Base-by-base conservation (phyloP, 2,888 invertebrate genomes). In the Netelia inedita region DNA sequence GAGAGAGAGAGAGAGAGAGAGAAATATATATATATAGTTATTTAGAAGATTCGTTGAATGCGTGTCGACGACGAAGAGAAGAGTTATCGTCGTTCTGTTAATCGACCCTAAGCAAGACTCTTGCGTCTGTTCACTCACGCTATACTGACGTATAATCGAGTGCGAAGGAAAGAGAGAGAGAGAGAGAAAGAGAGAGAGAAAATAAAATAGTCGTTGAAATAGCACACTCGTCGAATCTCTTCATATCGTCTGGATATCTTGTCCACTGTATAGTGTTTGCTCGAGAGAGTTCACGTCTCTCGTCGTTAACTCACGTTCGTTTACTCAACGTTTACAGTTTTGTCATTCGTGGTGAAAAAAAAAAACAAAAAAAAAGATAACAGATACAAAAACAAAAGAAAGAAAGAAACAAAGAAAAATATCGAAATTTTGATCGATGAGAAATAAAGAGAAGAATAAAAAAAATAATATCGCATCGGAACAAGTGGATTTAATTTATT, bases 61-160 rank as follows among this genome's bases (percentile, higher is more conserved):
- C 79, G 72, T 50, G 79, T 79, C 71, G 79, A 73, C 79, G 79
- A 59, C 59, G 23, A 59, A 8, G 61, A 61, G 72, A 61, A 55
- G 75, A 88, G 85, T 89, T 89, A 88, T 87, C 88, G 82, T 74
- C 65, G 68, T 61, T 35, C 71, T 87, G 88, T 85, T 89, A 89
- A 89, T 89, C 80, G 86, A 71, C 81, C 84, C 85, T 82, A 85
- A 85, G 72, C 79, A 72, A 73, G 75, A 65, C 23, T 35, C 66
- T 78, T 23, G 53, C 21, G 43, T 43, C 53, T 78, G 53, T 50
- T 35, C 63, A 3, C 63, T 63, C 73, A 41, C 59, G 21, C 50
- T 16, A 50, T n/a, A 21, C 16, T 68, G 28, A 50, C 11, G n/a
- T 53, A 71, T 46, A 28, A 43, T 57, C 46, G 16, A 53, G 78